Evolutionary conservation across 2,888 invertebrate genomes (phyloP), one percentile per base, ranked within the genome.

Genomic region (Polydrusus tereticollis): DNA sequence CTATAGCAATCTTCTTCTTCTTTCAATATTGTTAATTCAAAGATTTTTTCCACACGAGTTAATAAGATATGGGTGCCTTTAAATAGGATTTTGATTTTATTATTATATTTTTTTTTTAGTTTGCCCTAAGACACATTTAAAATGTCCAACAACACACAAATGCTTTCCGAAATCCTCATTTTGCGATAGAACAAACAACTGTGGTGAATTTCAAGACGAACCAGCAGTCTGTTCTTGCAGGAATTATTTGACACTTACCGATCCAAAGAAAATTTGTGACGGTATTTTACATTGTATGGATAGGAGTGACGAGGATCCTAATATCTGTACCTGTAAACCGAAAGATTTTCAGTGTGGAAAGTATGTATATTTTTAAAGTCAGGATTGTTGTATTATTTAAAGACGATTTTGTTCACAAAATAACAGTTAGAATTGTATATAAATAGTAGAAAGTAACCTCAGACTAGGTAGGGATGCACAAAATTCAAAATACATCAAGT

Each of bases 221-320:
- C 91, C 91, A 0, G 83, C 83, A 0, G 84, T 85, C 12, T 91
- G 91, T 66, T 89, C 87, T 12, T 93, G 93, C 77, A 89, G 89
- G 8, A 88, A 89, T 26, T 93, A 92, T 80, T 85, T 94, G 66
- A 87, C 89, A 76, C 86, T 92, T n/a, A 90, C 92, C 0, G 87
- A 89, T 79, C 92, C 93, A 0, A 86, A 88, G 0, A 89, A 90
- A 76, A 86, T 95, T 3, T 96, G 95, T 81, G 94, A 95, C 80
- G 94, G 94, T 0, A 86, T 90, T 5, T 86, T 93, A 6, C 91
- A 95, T 81, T 95, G 95, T 80, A 86, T 88, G 75, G 94, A 95
- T 80, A 90, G 91, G 76, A 90, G 90, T 63, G 95, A 95, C 79
- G 95, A 95, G 81, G 88, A 89, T 74, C 90, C 91, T 0, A 84